Evolutionary conservation across 2,888 invertebrate species (phyloP).

Genomic region (Rapana venosa): DNA sequence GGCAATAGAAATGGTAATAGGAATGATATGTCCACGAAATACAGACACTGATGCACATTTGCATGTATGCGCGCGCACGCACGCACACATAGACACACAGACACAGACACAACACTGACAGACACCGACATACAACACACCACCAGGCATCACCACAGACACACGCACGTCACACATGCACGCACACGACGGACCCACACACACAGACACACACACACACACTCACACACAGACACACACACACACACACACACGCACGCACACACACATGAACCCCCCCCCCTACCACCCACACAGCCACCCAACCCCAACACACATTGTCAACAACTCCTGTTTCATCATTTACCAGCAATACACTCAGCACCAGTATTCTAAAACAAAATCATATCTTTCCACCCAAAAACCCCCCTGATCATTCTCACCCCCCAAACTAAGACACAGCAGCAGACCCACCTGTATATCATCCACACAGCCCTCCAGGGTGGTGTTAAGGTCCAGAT

Average conservation of each 20-base stretch:
- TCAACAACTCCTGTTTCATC: too few species aligned
- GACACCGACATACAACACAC: background rate
- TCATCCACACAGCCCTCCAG: conserved; percentile 65
- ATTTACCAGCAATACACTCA: too few species aligned
- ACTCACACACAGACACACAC: background rate
- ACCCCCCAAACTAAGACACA: background rate
- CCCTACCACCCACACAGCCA: background rate
- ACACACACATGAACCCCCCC: background rate
- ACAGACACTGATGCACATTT: background rate
- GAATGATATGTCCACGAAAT: background rate
- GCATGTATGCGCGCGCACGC: background rate
- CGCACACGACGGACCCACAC: background rate
- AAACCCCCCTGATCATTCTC: background rate
- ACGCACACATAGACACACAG: background rate
- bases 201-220: background rate
- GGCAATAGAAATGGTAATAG: background rate
- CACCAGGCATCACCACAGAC: background rate
- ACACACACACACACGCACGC: background rate
- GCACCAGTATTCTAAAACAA: too few species aligned
- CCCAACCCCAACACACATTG: background rate
- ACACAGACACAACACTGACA: background rate
- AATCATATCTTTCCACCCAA: background rate
- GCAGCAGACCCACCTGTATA: conserved; percentile 59
- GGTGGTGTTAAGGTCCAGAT: conserved; percentile 48
- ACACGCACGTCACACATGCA: background rate